Evolutionary conservation across 2,113 vertebrate species (phyloP).

Genomic region (Neogale vison): DNA sequence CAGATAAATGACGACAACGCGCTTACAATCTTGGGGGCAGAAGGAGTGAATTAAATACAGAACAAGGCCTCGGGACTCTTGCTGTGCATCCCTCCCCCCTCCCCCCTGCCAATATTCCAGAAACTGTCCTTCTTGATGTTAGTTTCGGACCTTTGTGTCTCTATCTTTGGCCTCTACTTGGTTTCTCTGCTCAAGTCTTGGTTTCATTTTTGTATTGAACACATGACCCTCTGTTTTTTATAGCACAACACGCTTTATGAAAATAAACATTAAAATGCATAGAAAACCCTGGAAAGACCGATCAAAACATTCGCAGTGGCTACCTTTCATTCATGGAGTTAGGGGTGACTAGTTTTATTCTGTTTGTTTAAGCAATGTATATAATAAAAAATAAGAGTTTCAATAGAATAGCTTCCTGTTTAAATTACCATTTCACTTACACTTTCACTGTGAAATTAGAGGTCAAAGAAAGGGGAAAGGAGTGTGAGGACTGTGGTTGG

Average conservation of each 20-base stretch:
- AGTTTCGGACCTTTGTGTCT: background rate
- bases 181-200: background rate
- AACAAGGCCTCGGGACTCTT: background rate
- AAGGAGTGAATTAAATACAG: constrained; percentile 8
- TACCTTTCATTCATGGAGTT: constrained; percentile 16
- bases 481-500: background rate
- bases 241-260: background rate
- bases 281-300: background rate
- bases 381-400: background rate
- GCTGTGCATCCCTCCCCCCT: too few species aligned
- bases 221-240: background rate
- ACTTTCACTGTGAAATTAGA: background rate
- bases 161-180: background rate
- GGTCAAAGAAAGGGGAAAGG: background rate
- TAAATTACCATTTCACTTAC: background rate
- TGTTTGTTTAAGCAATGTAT: background rate
- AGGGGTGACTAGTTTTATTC: background rate
- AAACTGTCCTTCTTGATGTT: background rate
- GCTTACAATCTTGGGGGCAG: background rate
- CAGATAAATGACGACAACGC: background rate
- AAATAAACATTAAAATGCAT: background rate
- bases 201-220: background rate
- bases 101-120: background rate
- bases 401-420: background rate
- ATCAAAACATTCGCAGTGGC: background rate